A percentile compares a stretch with the other conserved stretches of the same genome.
Conservation (phyloP, 2,888 invertebrate species). For the Brachylomia viminalis region DNA sequence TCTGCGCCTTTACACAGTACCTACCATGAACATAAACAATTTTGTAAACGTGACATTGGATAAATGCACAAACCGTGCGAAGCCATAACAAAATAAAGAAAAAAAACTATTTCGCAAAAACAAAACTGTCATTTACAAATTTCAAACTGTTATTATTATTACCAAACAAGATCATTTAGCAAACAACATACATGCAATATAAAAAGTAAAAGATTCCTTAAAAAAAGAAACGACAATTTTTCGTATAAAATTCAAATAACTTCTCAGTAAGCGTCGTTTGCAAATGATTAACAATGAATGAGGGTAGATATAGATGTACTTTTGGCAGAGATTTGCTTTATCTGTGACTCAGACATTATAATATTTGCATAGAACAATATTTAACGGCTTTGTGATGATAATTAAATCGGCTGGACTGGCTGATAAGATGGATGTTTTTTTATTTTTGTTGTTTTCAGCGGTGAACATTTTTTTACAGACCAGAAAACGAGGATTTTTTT, state of each 20-base stretch:
- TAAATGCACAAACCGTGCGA: too few species aligned
- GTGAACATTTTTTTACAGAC: background rate
- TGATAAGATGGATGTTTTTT: constrained; percentile 18
- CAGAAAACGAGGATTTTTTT: background rate
- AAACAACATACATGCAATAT: constrained; percentile 44
- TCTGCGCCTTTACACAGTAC: too few species aligned
- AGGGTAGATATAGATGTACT: constrained; percentile 40
- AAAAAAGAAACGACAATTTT: constrained; percentile 44
- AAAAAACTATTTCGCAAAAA: constrained; percentile 19
- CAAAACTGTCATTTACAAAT: constrained; percentile 3
- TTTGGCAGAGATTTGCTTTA: constrained; percentile 53
- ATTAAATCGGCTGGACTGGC: constrained; percentile 36
- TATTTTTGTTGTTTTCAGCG: background rate
- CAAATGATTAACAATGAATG: constrained; percentile 62
- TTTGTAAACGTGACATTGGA: too few species aligned
- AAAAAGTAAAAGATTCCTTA: constrained; percentile 34
- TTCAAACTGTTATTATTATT: constrained; percentile 29
- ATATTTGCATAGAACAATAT: constrained; percentile 57
- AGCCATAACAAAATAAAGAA: background rate
- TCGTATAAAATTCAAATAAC: constrained; percentile 64
- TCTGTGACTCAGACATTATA: constrained; percentile 35
- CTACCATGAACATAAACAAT: too few species aligned
- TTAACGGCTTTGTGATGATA: constrained; percentile 46
- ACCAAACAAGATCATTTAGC: constrained; percentile 28
- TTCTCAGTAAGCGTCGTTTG: constrained; percentile 42